Evolutionary conservation across 2,797 vertebrate species (phyloP).

Genomic region (Tachyglossus aculeatus): DNA sequence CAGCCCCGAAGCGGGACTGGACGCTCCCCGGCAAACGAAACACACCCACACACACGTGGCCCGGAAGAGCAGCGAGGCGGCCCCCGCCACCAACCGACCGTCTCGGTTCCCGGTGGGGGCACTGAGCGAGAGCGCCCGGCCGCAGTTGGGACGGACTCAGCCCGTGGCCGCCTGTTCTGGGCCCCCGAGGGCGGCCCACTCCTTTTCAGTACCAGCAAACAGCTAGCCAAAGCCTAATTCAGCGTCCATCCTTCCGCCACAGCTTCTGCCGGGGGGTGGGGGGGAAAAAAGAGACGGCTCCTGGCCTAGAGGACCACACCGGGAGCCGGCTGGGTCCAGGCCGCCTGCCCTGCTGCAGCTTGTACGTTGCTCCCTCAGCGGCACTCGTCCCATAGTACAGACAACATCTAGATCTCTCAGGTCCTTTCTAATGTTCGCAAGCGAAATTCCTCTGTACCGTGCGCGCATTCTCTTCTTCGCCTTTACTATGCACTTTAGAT

Average conservation of each 20-base stretch:
- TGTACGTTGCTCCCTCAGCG: not conserved
- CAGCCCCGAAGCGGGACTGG: too few relatives aligned
- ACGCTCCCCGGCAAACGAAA: too few relatives aligned
- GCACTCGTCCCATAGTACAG: slow-evolving; percentile 33
- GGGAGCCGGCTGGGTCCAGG: slow-evolving; percentile 12
- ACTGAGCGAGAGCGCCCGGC: too few relatives aligned
- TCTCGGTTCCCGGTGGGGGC: too few relatives aligned
- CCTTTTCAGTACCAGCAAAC: slow-evolving; percentile 15
- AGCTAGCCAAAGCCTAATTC: slow-evolving; percentile 1
- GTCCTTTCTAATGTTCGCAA: slow-evolving; percentile 57
- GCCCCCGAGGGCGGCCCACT: not conserved
- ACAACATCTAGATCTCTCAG: slow-evolving; percentile 63
- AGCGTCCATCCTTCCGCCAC: not conserved
- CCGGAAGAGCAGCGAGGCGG: too few relatives aligned
- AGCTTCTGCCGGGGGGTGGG: slow-evolving; percentile 49
- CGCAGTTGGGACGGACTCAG: too few relatives aligned
- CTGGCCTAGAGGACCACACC: slow-evolving; percentile 6
- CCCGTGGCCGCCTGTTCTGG: too few relatives aligned
- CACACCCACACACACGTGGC: too few relatives aligned
- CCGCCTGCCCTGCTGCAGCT: slow-evolving; percentile 1
- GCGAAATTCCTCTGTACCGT: slow-evolving; percentile 42
- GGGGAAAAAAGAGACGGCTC: slow-evolving; percentile 49
- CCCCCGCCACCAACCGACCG: too few relatives aligned
- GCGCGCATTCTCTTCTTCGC: slow-evolving; percentile 58
- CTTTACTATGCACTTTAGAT: slow-evolving; percentile 69